phyloP scores from a whole-genome alignment of 1,140 invertebrate species.

The Uloborus diversus region DNA sequence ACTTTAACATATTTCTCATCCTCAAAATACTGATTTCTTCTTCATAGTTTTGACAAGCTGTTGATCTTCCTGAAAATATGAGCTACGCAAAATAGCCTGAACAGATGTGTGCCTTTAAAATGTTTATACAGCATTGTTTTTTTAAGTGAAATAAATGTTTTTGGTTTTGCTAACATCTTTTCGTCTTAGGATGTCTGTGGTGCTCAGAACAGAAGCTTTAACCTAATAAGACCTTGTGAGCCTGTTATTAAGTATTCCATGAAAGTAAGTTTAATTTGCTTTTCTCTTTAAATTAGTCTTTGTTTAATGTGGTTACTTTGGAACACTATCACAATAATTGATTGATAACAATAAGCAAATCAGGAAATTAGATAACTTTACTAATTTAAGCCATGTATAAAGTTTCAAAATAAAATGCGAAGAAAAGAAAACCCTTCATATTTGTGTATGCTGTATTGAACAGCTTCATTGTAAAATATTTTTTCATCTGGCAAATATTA shows the following conservation, averaged over 20 bases:
- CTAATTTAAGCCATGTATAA: neutral
- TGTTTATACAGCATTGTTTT: neutral
- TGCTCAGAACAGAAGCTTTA: conserved; percentile 80
- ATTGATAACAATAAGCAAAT: neutral
- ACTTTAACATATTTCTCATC: too few species aligned
- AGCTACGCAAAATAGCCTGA: too few species aligned
- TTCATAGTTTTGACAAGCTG: too few species aligned
- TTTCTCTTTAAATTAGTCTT: neutral
- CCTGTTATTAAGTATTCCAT: conserved; percentile 78
- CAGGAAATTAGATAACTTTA: neutral
- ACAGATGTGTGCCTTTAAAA: neutral
- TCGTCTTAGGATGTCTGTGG: conserved; percentile 81
- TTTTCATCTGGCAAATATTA: too few species aligned
- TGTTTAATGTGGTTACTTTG: neutral
- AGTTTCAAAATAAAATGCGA: neutral
- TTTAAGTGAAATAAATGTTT: too few species aligned
- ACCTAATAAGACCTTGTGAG: conserved; percentile 77
- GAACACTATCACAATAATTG: too few species aligned
- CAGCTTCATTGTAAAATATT: too few species aligned
- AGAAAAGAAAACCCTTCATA: too few species aligned
- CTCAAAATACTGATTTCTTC: too few species aligned
- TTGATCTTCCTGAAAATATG: too few species aligned
- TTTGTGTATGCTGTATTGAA: too few species aligned
- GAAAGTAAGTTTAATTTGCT: conserved; percentile 63
- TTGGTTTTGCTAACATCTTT: too few species aligned